Percentiles rank a stretch among this genome's conserved stretches.
These are phyloP conservation scores for Coelopa pilipes DNA, from an alignment of 2,888 invertebrate species.

Conservation along the genomic window DNA sequence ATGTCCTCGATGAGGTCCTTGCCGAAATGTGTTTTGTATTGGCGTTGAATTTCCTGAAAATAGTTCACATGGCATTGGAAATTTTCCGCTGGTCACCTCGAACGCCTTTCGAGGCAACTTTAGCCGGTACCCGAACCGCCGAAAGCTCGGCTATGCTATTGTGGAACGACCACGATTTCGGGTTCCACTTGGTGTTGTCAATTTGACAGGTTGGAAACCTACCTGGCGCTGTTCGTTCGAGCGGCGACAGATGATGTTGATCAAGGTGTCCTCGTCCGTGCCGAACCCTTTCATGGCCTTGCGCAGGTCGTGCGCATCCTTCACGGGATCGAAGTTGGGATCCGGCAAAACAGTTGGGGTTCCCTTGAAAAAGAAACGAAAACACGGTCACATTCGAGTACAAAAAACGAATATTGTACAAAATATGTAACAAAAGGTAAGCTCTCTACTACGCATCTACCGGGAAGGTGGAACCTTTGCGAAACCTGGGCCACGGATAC, in stretches of 20 bases:
- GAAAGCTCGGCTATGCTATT: not conserved
- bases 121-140: not conserved
- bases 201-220: slow-evolving; percentile 67
- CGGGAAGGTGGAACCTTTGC: too few species aligned
- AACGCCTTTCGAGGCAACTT: not conserved
- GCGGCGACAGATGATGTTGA: slow-evolving; percentile 83
- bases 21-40: slow-evolving; percentile 66
- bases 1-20: slow-evolving; percentile 83
- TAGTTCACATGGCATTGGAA: not conserved
- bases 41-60: slow-evolving; percentile 62
- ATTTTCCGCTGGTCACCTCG: not conserved
- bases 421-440: too few species aligned
- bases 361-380: slow-evolving; percentile 53
- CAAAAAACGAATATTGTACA: too few species aligned
- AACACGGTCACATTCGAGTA: too few species aligned
- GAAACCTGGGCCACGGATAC: too few species aligned
- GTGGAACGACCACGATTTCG: not conserved
- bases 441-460: too few species aligned
- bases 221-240: slow-evolving; percentile 87
- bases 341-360: slow-evolving; percentile 79
- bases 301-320: slow-evolving; percentile 83
- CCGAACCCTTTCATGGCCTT: slow-evolving; percentile 92
- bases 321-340: slow-evolving; percentile 81
- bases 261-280: slow-evolving; percentile 90
- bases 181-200: not conserved